Evolutionary conservation across 2,888 invertebrate genomes (phyloP).

Genomic region (Unio delphinus): DNA sequence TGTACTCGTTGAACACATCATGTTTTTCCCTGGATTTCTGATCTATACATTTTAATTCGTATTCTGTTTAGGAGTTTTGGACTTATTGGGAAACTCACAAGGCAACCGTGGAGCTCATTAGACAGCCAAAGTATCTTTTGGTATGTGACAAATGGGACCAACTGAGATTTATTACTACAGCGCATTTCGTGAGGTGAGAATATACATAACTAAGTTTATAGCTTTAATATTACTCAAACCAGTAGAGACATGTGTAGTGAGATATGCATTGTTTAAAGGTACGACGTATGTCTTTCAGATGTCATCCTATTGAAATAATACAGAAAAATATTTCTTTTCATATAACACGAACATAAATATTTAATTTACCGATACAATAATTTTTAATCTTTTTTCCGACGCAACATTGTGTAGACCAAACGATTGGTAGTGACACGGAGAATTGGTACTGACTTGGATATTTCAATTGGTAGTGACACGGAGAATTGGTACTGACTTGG

Average conservation of each 20-base stretch:
- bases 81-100: constrained; percentile 68
- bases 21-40: not conserved
- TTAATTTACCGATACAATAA: no score
- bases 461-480: no score
- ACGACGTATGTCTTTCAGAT: not conserved
- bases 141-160: constrained; percentile 70
- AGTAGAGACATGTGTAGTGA: not conserved
- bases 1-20: no score
- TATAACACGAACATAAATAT: no score
- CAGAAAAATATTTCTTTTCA: no score
- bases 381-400: no score
- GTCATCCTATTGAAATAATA: no score
- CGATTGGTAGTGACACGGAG: no score
- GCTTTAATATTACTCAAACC: not conserved
- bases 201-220: no score
- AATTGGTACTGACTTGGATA: no score
- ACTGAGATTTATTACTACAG: constrained; percentile 63
- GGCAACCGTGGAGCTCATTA: constrained; percentile 60
- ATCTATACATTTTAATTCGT: not conserved
- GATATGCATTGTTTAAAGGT: not conserved
- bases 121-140: constrained; percentile 64
- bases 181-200: constrained; percentile 67
- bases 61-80: constrained; percentile 63
- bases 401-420: no score
- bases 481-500: no score